Base-by-base conservation (phyloP, 2,888 invertebrate species). In the Cantharis nigra region DNA sequence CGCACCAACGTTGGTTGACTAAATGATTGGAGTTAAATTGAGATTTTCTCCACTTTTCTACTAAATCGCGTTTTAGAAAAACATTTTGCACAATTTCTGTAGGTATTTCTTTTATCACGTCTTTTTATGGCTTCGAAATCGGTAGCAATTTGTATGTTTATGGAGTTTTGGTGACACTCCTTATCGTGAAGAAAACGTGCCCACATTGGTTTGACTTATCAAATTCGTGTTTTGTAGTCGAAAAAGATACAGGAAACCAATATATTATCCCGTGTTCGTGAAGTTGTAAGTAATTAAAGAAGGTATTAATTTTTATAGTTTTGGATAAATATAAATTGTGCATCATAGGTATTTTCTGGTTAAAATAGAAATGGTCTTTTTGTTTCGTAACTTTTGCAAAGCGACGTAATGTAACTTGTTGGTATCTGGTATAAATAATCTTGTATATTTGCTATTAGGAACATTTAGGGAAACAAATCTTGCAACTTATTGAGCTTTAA, bases 261-360 rank as follows among this genome's bases (percentile, higher is more conserved):
- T 49, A 49, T 49, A 49, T 49, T n/a, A 13, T n/a, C 49, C n/a
- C n/a, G 49, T 49, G 49, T 49, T 49, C 49, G 49, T 49, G n/a
- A n/a, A 49, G 49, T 49, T 49, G 49, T 49, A 49, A 49, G 49
- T 49, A 49, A 49, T 49, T 49, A 49, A 49, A 49, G 49, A 49
- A 49, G n/a, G 49, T 49, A 49, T 49, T 49, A 49, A 49, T 49
- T 49, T 49, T 49, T 49, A 49, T 49, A n/a, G 49, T 49, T 49
- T 49, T 49, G 49, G 49, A 49, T 49, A 78, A 78, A 78, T 78
- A 78, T 78, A 78, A 78, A 63, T 30, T 70, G 76, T 78, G 79
- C 79, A 79, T 79, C 79, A 79, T 79, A 79, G 79, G 79, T 78
- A 79, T 75, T 79, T 74, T 75, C 69, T 70, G 62, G 67, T 72